Base-by-base conservation (phyloP, 2,888 invertebrate genomes). In the Vesta saturnalis region DNA sequence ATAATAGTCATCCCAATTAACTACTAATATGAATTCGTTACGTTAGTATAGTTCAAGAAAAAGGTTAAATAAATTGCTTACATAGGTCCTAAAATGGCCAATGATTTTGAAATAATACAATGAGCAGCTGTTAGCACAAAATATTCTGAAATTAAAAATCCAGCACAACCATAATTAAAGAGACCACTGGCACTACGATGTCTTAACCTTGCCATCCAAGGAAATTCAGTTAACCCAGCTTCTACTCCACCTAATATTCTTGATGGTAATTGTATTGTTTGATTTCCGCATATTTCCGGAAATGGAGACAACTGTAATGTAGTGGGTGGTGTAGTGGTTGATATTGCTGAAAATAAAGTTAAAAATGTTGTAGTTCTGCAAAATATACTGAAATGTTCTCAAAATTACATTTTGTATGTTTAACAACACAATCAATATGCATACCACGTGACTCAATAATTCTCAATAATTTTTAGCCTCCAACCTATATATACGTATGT, bases 121-220 rank as follows among this genome's bases (percentile, higher is more conserved):
- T 88, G 88, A 0, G 83, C 87, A 1, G 88, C 88, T 0, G 89
- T 88, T 12, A 88, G 67, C 0, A 87, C 85, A 74, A 86, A 87
- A 78, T 79, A 83, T 0, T 82, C 78, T 72, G 86, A 87, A 71
- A 89, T 86, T 10, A 89, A 81, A 49, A 85, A 83, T 3, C 86
- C 88, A 0, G 86, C 85, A 73, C 89, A 88, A 2, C 83, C 83
- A 47, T 77, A 77, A 18, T 74, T 76, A 69, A 74, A 77, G 10
- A 70, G 67, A 4, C 79, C 79, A 63, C 77, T 65, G 21, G 70
- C 72, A 30, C 77, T 77, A 61, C 81, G 83, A 75, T 88, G 87
- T 59, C 86, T 83, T 35, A 89, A 79, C 14, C 87, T 78, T 0
- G 82, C 85, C 77, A 87, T 76, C 88, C 88, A 89, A 0, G 89